Evolutionary conservation across 2,797 vertebrate species (phyloP), one percentile per base, ranked within the genome.

Genomic region (Syngnathus rostellatus): DNA sequence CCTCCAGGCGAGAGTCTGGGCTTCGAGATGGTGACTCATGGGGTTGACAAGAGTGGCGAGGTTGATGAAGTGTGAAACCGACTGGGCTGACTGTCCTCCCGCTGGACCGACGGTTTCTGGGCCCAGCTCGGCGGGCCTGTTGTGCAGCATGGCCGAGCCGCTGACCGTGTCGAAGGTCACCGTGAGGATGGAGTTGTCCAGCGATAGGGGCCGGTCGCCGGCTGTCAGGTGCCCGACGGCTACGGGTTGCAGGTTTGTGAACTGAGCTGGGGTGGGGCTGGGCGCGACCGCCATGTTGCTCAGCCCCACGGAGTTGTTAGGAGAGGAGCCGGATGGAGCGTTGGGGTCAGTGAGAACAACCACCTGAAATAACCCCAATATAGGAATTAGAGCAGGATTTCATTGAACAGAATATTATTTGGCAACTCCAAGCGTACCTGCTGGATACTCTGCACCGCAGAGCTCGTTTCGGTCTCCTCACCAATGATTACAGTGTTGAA

Each of bases 1-100:
- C 79, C 95, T 94, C 97, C 96, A 99, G 0, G 93, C 86, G 62
- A 98, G 87, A 0, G 93, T 91, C 0, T 93, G 93, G 63, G 92
- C 90, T 50, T 97, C 94, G 9, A 98, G 89, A 79, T 93, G 93
- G 82, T 83, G 93, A 10, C 93, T 81, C 75, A 98, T 93, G 68
- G 96, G 97, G 87, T 98, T 98, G 81, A 98, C 97, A 71, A 98
- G 89, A 2, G 95, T 95, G 83, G 95, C 94, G 50, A 99, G 91
- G 78, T 98, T 99, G 85, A 98, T 98, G 77, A 97, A 98, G 81
- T 99, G 96, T 0, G 97, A 93, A n/a, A 98, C 94, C 0, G 96
- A 94, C 67, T 95, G 95, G 0, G 93, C 83, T 0, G 81, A 66
- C 0, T 75, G 0, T 5, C 83, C 83, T 0, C 91, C 72, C 0